Percentiles rank a stretch among this genome's conserved stretches.
Evolutionary conservation across 2,797 vertebrate genomes (phyloP).

Genomic region (Leptoclinus maculatus): DNA sequence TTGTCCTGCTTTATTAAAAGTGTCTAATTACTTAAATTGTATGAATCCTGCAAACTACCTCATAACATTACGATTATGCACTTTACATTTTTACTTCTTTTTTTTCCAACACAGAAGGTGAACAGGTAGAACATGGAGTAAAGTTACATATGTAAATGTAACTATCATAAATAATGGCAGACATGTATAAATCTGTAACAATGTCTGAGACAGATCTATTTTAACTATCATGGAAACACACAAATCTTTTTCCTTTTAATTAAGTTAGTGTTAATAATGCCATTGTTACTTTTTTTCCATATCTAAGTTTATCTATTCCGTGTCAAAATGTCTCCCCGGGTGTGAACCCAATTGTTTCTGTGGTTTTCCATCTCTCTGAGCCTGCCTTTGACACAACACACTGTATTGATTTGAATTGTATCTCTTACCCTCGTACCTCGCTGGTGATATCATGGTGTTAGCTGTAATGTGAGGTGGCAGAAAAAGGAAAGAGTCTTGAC

Average conservation of each 20-base stretch:
- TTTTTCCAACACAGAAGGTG: not conserved
- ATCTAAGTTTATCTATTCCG: not conserved
- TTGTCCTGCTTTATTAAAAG: not conserved
- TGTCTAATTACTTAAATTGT: too few species aligned
- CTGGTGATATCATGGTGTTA: constrained; percentile 55
- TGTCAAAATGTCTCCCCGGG: not conserved
- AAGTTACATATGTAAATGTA: too few species aligned
- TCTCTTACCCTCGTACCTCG: constrained; percentile 9
- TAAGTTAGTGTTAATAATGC: not conserved
- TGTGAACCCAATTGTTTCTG: not conserved
- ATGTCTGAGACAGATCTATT: not conserved
- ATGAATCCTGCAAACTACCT: not conserved
- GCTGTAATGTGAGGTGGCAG: constrained; percentile 47
- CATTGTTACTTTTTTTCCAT: not conserved
- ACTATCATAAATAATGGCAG: not conserved
- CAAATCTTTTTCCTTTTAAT: not conserved
- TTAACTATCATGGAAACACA: not conserved
- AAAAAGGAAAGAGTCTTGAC: constrained; percentile 54
- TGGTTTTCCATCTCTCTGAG: constrained; percentile 4
- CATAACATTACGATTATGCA: not conserved
- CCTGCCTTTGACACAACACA: constrained; percentile 2
- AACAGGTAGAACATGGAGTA: not conserved
- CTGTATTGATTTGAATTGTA: constrained; percentile 17
- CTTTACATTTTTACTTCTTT: not conserved
- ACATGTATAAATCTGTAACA: not conserved